Evolutionary conservation across 2,888 invertebrate species (phyloP), one percentile per base, ranked within the genome.

Genomic region (Hyposoter dolosus): DNA sequence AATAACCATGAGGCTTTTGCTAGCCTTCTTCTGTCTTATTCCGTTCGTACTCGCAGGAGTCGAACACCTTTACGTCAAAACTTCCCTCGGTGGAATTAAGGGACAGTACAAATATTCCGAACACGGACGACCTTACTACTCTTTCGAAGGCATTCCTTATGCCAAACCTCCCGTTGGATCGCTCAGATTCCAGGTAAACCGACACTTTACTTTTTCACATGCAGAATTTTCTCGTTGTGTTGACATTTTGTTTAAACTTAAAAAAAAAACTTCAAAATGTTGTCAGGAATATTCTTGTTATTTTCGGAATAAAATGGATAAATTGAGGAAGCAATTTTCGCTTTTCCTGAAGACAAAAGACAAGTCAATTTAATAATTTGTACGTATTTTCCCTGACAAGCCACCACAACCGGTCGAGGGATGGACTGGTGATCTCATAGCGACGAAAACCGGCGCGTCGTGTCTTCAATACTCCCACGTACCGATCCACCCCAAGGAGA

Each of bases 81-180:
- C 90, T 63, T 88, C 91, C 12, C 81, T 91, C 12, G 93, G 92
- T 75, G 87, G 79, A 4, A 84, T 93, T 32, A 89, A 79, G 65
- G 93, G 93, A 28, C 91, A 90, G 19, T 88, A 91, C 79, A 90
- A 91, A 77, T 68, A 78, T 23, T 93, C 93, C 1, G 87, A 88
- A 23, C 87, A 91, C 76, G 92, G 92, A 45, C 89, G 89, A 72
- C 86, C 88, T 45, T 92, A 89, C n/a, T 89, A 90, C 72, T 91
- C 92, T 12, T 93, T 91, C 76, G 92, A 92, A 85, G 93, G 93
- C 3, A 91, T 93, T 28, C 93, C 93, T 17, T 93, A 92, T 84
- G 93, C 92, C 23, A 50, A 89, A 23, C 90, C 93, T 19, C 93
- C 93, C 4, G 80, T 89, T 35, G 92, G 92, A 35, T 88, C 91